These are phyloP conservation scores for Hyppa rectilinea DNA, from an alignment of 2,888 invertebrate genomes.

Conservation along the genomic window DNA sequence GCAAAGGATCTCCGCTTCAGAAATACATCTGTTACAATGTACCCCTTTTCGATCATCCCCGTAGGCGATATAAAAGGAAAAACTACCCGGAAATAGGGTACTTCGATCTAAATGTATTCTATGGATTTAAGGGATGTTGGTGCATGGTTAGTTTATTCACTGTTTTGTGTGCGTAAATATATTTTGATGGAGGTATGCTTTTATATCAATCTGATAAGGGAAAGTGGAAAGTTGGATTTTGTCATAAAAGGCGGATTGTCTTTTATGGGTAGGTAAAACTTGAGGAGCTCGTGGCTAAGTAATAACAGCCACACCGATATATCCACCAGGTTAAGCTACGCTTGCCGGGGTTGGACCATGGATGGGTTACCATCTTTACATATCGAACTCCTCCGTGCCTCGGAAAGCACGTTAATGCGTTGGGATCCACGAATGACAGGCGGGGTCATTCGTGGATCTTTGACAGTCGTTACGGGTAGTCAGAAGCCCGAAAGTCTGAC, in stretches of 20 bases:
- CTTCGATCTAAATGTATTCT: slow-evolving; percentile 60
- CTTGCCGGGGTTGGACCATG: no score
- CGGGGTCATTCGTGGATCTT: no score
- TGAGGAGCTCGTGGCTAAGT: no score
- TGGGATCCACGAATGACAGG: no score
- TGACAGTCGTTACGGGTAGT: no score
- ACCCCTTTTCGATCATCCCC: slow-evolving; percentile 68
- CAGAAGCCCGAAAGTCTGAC: no score
- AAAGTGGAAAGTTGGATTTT: neutral
- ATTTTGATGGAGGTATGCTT: slow-evolving; percentile 19
- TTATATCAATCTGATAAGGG: slow-evolving; percentile 22
- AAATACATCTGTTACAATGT: slow-evolving; percentile 59
- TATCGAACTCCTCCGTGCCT: no score
- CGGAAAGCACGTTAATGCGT: no score
- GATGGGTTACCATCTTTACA: no score
- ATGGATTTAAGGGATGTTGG: slow-evolving; percentile 26
- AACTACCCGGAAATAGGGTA: slow-evolving; percentile 55
- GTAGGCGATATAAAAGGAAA: slow-evolving; percentile 58
- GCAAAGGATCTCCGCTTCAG: slow-evolving; percentile 31
- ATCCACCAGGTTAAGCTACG: no score
- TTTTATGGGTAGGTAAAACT: neutral
- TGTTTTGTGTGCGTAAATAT: slow-evolving; percentile 37
- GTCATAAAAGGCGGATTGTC: neutral
- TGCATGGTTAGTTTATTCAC: slow-evolving; percentile 34
- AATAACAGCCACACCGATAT: no score